Conservation (phyloP, 2,888 invertebrate genomes). For the Polylopha cassiicola region DNA sequence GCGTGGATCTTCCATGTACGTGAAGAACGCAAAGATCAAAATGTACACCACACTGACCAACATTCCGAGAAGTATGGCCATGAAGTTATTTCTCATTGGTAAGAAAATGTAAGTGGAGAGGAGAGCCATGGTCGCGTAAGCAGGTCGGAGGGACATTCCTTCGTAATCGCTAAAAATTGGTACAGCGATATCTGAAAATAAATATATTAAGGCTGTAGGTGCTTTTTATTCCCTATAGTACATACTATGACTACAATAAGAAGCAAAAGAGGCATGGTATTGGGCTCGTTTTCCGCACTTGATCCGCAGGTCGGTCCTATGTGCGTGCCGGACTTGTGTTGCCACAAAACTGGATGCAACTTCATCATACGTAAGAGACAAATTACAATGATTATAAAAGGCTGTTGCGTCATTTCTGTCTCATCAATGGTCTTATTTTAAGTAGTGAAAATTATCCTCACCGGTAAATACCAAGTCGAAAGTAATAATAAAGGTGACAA, state of each 20-base stretch:
- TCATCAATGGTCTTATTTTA: too few relatives aligned
- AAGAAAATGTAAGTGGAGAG: constrained; percentile 90
- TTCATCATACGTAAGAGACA: too few relatives aligned
- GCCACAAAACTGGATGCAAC: too few relatives aligned
- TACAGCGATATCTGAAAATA: constrained; percentile 78
- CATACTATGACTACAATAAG: neutral
- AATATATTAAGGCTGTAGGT: constrained; percentile 4
- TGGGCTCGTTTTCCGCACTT: too few relatives aligned
- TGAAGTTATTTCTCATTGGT: constrained; percentile 84
- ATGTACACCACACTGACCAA: constrained; percentile 83
- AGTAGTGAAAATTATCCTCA: constrained; percentile 32
- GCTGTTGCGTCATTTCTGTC: too few relatives aligned
- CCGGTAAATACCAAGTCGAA: constrained; percentile 74
- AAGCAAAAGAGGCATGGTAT: too few relatives aligned
- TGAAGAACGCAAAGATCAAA: constrained; percentile 55
- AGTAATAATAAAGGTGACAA: constrained; percentile 62
- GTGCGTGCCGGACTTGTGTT: too few relatives aligned
- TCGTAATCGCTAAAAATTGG: constrained; percentile 79
- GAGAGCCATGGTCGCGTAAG: constrained; percentile 83
- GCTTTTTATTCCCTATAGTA: neutral
- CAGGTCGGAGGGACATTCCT: constrained; percentile 78
- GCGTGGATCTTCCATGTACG: constrained; percentile 48
- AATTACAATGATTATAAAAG: too few relatives aligned
- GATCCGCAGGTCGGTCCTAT: too few relatives aligned
- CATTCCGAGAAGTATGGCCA: constrained; percentile 83